Percentiles rank a stretch among this genome's conserved stretches.
Conservation (phyloP, 2,888 invertebrate genomes). For the Macrosiphum euphorbiae region DNA sequence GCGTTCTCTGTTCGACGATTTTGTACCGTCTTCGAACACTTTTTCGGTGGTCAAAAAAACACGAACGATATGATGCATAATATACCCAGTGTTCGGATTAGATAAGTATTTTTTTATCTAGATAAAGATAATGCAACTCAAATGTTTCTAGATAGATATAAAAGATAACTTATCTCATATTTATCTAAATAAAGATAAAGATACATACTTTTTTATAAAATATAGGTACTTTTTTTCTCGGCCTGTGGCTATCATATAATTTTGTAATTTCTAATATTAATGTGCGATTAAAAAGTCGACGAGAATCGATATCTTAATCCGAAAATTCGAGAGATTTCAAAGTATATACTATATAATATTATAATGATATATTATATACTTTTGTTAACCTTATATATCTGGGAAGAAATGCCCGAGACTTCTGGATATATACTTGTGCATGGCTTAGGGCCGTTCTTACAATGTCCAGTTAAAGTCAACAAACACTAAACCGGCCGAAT, state of each 20-base stretch:
- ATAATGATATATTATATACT: neutral
- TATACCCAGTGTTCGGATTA: no score
- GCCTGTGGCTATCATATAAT: neutral
- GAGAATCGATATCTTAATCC: neutral
- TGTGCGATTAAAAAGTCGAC: neutral
- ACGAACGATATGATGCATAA: neutral
- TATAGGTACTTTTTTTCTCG: neutral
- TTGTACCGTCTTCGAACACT: neutral
- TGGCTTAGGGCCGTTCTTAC: no score
- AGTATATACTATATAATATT: no score
- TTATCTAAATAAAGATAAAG: no score
- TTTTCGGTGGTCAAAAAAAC: neutral
- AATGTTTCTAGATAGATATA: no score
- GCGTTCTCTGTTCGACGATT: neutral
- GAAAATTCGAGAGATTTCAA: neutral
- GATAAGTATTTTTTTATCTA: no score
- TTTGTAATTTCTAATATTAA: neutral
- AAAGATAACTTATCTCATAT: no score
- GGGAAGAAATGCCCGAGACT: neutral
- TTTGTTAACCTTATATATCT: neutral
- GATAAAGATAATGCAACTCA: no score
- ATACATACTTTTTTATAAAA: no score
- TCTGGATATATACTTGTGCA: neutral
- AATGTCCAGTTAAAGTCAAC: no score
- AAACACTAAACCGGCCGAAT: no score